Evolutionary conservation across 2,797 vertebrate genomes (phyloP), one percentile per base, ranked within the genome.

Genomic region (Cossypha caffra): DNA sequence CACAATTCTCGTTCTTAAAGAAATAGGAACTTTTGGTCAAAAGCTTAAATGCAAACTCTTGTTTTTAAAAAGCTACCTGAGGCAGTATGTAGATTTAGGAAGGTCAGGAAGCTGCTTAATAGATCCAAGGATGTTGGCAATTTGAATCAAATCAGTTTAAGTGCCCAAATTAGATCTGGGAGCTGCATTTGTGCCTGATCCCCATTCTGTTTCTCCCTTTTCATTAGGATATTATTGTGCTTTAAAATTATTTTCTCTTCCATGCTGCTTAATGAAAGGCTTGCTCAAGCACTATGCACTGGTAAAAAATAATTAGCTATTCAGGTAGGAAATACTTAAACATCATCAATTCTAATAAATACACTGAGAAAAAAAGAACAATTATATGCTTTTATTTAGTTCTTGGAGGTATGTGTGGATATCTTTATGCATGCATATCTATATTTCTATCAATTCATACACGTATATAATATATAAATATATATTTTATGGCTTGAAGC

Each of bases 121-220:
- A 24, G 37, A 69, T 67, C 24, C 23, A n/a, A 87, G 64, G 74
- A 57, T 76, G 33, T 15, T 88, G 78, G 35, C 54, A 71, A 25
- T 74, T 83, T 57, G 54, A 94, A 83, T 89, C 42, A 47, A 87
- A 92, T 88, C 35, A 51, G 16, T 93, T 71, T 25, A 82, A 87
- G 78, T 61, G 55, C 84, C 77, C n/a, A 57, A 72, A 89, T 95
- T 95, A 61, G 54, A 77, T 89, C 86, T 71, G 54, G 52, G 57
- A 67, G 63, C 86, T 91, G 71, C n/a, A 14, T 85, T 94, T 94
- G 17, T 76, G 75, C 42, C 74, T 57, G 48, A 58, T 92, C 42
- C 24, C 57, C 50, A 7, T 83, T 80, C 79, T 21, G 16, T 50
- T 91, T 57, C 51, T 76, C 55, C 35, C 79, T 94, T 93, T 95